These are phyloP conservation scores for Coracopsis vasa DNA, from an alignment of 2,113 vertebrate genomes.

Conservation along the genomic window DNA sequence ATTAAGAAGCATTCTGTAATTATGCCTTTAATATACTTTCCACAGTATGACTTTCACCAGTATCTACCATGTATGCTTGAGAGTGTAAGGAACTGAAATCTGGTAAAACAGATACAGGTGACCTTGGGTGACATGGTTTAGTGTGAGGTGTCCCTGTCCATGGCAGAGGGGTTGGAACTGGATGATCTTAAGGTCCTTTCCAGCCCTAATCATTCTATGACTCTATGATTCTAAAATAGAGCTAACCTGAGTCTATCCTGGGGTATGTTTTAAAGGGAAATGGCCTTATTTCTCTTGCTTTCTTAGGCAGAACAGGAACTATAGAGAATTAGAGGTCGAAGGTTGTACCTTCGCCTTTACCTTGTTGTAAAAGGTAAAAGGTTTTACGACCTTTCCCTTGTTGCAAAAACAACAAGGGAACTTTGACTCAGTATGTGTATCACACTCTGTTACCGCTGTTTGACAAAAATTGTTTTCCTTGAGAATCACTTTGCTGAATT, in stretches of 20 bases:
- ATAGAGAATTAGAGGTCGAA: neutral
- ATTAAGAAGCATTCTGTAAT: neutral
- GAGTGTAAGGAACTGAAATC: neutral
- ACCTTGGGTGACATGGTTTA: no score
- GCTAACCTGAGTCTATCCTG: neutral
- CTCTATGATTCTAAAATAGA: neutral
- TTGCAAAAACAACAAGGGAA: neutral
- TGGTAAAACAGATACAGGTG: neutral
- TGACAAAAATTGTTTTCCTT: neutral
- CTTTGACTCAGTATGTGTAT: neutral
- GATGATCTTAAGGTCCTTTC: no score
- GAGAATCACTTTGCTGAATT: neutral
- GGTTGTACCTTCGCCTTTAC: no score
- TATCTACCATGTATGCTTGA: neutral
- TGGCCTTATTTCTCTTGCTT: neutral
- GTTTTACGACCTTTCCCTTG: no score
- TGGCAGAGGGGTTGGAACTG: no score
- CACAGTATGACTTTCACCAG: neutral
- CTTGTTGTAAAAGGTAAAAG: no score
- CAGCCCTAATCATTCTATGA: no score
- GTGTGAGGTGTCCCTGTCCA: no score
- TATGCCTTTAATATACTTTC: neutral
- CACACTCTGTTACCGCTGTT: neutral
- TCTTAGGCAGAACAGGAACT: neutral
- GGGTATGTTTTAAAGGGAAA: neutral